Evolutionary conservation across 2,797 vertebrate species (phyloP), one percentile per base, ranked within the genome.

Genomic region (Brachyalestes nurse): DNA sequence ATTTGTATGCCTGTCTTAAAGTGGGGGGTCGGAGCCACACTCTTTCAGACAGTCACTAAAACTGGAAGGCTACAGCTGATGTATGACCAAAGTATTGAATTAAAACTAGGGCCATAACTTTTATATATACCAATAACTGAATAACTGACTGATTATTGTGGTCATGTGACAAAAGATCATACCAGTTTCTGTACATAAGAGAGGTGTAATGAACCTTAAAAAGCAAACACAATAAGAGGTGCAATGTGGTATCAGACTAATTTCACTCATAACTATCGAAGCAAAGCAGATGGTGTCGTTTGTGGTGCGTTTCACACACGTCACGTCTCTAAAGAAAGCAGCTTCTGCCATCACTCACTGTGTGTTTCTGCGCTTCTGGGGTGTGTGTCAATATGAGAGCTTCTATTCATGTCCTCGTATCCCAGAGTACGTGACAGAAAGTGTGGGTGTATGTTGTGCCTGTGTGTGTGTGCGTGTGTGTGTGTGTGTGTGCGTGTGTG

Each of bases 141-240:
- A 12, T 23, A 23, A 60, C 4, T 1, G 0, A 62, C 60, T 62
- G 13, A 62, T 16, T 28, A 61, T 28, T 28, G n/a, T 25, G 21
- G 13, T n/a, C 42, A 17, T 53, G 51, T 53, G 51, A 5, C 53
- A 57, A n/a, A 57, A 57, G 57, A 42, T 64, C 62, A 67, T 64
- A 79, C 61, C 57, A 77, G 55, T 66, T 72, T 53, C 42, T 81
- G 55, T 21, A 19, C 74, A 53, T 47, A 62, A 77, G 62, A 57
- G 65, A 42, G 58, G 75, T 60, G 51, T 49, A 72, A 73, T 61
- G 72, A 71, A 75, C 47, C 49, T 69, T 19, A 1, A 79, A 81
- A 83, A 75, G 82, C 57, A 66, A 81, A 81, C 74, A 81, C 66
- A 75, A 73, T 51, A 75, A 34, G 19, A 80, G 77, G 55, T 67